Base-by-base conservation (phyloP, 2,113 vertebrate species). In the Anoplopoma fimbria region DNA sequence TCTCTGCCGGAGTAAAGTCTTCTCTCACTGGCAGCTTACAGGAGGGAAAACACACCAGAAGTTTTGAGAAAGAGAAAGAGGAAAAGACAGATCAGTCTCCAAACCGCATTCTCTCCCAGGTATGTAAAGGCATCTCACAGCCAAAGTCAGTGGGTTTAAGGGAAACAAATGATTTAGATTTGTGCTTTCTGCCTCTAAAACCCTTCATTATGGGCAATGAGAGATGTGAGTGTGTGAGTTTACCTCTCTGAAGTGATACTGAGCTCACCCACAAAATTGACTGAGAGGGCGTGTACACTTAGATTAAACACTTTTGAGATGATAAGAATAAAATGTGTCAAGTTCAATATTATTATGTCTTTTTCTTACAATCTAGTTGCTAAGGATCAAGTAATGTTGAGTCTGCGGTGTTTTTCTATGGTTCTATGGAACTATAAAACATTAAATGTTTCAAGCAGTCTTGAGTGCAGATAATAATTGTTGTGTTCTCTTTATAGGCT, bases 21-120 rank as follows among this genome's bases (percentile, higher is more conserved):
- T 91, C 88, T 93, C 85, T 86, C 85, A 89, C 89, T 92, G 88
- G 88, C 86, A 84, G 91, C 81, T 83, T 65, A 79, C 33, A 87
- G 87, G 84, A 95, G 88, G 85, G 88, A 92, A 92, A 90, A 93
- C 88, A 87, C 88, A 87, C 65, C 83, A 89, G 87, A 81, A 60
- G 82, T 84, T 84, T 69, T 65, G 61, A 89, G 85, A 81, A 76
- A 58, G 72, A 83, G 77, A 78, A 65, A 88, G 70, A 87, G 81
- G 80, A 69, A 83, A 57, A 73, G 31, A 63, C 4, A 69, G 63
- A 82, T 61, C 55, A 62, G 63, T 64, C 76, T 47, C 63, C 77
- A 72, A 61, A 60, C 68, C 45, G 34, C 77, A 49, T 61, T 79
- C 82, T 69, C 69, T 74, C 74, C 17, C 85, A 93, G 93, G 94